Conservation (phyloP, 2,113 vertebrate genomes). For the Gasterosteus nipponicus region DNA sequence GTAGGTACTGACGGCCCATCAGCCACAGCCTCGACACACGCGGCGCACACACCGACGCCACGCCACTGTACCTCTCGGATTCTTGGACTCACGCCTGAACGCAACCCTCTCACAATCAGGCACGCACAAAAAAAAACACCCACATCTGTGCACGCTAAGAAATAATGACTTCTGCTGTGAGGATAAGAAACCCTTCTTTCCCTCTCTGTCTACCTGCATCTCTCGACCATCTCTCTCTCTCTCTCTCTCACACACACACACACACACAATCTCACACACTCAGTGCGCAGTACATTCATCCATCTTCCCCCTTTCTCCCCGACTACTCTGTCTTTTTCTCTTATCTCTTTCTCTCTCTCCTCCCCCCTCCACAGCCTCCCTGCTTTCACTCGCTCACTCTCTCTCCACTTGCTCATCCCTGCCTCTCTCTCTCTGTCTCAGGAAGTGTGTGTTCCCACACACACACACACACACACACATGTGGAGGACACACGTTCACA, state of each 20-base stretch:
- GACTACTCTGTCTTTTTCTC: conserved; percentile 76
- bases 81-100: conserved; percentile 68
- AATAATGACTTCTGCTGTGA: conserved; percentile 73
- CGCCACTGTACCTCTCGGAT: conserved; percentile 48
- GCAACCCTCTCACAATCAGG: conserved; percentile 55
- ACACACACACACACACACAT: conserved; percentile 48
- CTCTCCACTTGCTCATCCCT: conserved; percentile 11
- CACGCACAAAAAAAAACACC: conserved; percentile 35
- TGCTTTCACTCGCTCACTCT: conserved; percentile 69
- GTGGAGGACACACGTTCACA: conserved; percentile 51
- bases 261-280: conserved; percentile 10
- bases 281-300: conserved; percentile 77
- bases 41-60: conserved; percentile 32
- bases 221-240: conserved; percentile 56
- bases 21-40: conserved; percentile 65
- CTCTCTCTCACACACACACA: conserved; percentile 7
- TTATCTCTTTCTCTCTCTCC: conserved; percentile 72
- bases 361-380: conserved; percentile 69
- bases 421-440: conserved; percentile 66
- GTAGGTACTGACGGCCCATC: conserved; percentile 82
- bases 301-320: conserved; percentile 74
- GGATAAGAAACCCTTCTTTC: conserved; percentile 71
- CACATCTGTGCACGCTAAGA: conserved; percentile 64
- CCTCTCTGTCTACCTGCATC: conserved; percentile 71
- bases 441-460: conserved; percentile 72